Percentiles rank a stretch among this genome's conserved stretches.
phyloP scores from a whole-genome alignment of 2,888 invertebrate genomes.

The Cybosia mesomella region DNA sequence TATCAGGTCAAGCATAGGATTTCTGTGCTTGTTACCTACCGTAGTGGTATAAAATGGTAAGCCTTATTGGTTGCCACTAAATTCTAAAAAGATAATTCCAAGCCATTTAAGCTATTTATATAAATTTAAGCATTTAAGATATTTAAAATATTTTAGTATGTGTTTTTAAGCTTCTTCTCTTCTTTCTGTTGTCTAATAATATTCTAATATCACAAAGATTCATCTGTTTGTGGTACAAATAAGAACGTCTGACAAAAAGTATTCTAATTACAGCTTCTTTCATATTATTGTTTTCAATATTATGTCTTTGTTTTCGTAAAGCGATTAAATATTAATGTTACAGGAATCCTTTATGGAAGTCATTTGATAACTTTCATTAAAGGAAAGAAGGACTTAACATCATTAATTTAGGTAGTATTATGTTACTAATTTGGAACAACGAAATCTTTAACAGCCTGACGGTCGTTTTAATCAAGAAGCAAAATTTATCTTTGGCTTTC shows the following conservation, averaged over 20 bases:
- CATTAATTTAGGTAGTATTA: slow-evolving; percentile 6
- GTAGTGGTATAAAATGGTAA: too few relatives aligned
- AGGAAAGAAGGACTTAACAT: slow-evolving; percentile 14
- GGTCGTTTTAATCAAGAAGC: background rate
- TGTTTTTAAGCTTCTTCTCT: too few relatives aligned
- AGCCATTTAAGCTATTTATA: background rate
- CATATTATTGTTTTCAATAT: background rate
- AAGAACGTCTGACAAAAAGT: background rate
- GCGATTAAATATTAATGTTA: slow-evolving; percentile 8
- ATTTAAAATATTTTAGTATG: background rate
- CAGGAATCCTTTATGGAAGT: slow-evolving; percentile 9
- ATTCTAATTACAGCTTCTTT: background rate
- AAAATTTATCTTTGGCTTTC: too few relatives aligned
- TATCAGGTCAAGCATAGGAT: too few relatives aligned
- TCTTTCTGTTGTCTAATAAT: background rate
- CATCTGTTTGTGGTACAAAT: background rate
- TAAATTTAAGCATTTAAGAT: background rate
- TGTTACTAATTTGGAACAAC: slow-evolving; percentile 20
- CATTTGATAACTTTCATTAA: slow-evolving; percentile 26
- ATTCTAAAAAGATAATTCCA: too few relatives aligned
- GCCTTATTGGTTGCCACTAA: too few relatives aligned
- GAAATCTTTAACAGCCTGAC: slow-evolving; percentile 8
- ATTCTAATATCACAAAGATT: background rate
- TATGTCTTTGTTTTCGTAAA: background rate
- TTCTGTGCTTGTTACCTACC: too few relatives aligned